Conservation (phyloP, 2,113 vertebrate genomes). For the Trochalopteron elliotii region DNA sequence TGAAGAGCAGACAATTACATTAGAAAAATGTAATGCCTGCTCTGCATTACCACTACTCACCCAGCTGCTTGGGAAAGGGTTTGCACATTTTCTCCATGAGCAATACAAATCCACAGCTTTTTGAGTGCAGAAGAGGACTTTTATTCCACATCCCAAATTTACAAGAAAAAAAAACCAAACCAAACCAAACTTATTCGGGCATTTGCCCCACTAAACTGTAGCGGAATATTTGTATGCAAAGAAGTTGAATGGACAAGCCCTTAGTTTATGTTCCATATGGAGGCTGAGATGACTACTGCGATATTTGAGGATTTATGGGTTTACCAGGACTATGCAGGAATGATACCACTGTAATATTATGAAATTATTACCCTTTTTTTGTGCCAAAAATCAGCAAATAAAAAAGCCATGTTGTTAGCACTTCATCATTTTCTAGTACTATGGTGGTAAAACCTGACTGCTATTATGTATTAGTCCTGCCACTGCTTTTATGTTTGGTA, state of each 20-base stretch:
- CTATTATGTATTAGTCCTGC: slow-evolving; percentile 64
- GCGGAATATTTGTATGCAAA: neutral
- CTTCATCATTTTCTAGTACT: slow-evolving; percentile 61
- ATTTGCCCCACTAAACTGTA: neutral
- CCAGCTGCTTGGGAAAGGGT: neutral
- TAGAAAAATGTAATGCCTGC: neutral
- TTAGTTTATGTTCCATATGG: neutral
- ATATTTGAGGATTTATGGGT: slow-evolving; percentile 42
- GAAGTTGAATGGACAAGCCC: neutral
- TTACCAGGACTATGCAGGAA: slow-evolving; percentile 15
- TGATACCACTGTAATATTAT: neutral
- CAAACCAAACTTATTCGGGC: neutral
- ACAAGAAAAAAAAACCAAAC: neutral
- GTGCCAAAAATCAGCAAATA: slow-evolving; percentile 60
- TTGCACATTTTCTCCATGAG: neutral
- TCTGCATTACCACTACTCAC: neutral
- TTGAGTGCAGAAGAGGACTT: neutral
- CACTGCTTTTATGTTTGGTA: slow-evolving; percentile 71
- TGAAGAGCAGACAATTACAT: neutral
- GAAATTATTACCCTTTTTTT: slow-evolving; percentile 37
- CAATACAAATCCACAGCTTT: neutral
- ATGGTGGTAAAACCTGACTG: slow-evolving; percentile 59
- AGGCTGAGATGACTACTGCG: neutral
- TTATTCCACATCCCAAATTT: neutral
- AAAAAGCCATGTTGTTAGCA: slow-evolving; percentile 41